Conservation (phyloP, 2,888 invertebrate species). For the Agonopterix arenella region DNA sequence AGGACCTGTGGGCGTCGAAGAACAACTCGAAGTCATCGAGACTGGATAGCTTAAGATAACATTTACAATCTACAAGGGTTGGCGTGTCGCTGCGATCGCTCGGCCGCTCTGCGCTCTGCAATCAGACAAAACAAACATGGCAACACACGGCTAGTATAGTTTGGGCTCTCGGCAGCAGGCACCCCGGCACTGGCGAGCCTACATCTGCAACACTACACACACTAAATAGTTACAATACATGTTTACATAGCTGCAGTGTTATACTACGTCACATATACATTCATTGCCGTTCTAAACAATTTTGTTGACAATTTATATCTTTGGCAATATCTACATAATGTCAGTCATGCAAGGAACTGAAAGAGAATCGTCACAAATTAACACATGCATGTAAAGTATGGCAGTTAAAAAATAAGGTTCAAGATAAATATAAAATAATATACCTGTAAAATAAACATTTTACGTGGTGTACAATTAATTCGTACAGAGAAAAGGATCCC, state of each 20-base stretch:
- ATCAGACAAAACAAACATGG: slow-evolving; percentile 71
- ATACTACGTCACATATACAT: slow-evolving; percentile 2
- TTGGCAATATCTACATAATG: not conserved
- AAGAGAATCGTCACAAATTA: slow-evolving; percentile 30
- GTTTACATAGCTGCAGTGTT: slow-evolving; percentile 21
- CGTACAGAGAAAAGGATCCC: not conserved
- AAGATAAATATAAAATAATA: slow-evolving; percentile 19
- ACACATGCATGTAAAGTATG: slow-evolving; percentile 26
- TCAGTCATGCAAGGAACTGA: slow-evolving; percentile 44
- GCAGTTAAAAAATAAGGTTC: slow-evolving; percentile 6
- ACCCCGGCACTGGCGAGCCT: slow-evolving; percentile 53
- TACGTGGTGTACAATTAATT: not conserved
- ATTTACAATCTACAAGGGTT: slow-evolving; percentile 48
- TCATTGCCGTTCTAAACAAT: not conserved
- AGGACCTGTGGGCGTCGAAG: too few relatives aligned
- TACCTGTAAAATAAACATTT: slow-evolving; percentile 43
- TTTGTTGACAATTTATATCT: not conserved
- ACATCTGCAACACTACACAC: slow-evolving; percentile 75
- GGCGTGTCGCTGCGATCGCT: slow-evolving; percentile 39
- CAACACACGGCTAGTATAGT: slow-evolving; percentile 39
- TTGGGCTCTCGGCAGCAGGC: slow-evolving; percentile 41
- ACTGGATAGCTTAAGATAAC: slow-evolving; percentile 17
- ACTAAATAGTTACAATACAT: slow-evolving; percentile 32
- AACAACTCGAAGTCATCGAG: slow-evolving; percentile 26
- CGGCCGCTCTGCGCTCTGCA: slow-evolving; percentile 49